Conservation (phyloP, 2,797 vertebrate species). For the Lacerta bilineata region DNA sequence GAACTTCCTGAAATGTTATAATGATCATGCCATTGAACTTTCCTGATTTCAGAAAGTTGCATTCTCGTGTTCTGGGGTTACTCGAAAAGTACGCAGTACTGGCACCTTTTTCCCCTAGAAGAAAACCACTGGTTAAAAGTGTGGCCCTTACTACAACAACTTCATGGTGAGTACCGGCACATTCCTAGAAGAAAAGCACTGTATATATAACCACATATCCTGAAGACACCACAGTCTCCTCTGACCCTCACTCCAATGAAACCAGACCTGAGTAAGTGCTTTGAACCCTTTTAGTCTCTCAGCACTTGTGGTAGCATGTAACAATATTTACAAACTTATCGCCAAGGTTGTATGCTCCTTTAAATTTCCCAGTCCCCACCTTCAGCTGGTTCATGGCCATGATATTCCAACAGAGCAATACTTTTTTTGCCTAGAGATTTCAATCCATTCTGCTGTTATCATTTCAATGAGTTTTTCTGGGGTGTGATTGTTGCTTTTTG, state of each 20-base stretch:
- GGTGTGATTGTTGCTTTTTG: conserved; percentile 44
- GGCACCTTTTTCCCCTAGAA: no score
- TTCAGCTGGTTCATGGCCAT: background rate
- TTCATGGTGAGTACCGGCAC: no score
- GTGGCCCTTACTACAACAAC: no score
- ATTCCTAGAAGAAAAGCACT: no score
- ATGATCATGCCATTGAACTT: background rate
- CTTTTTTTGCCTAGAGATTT: background rate
- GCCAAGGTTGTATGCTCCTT: background rate
- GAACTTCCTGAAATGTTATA: background rate
- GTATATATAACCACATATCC: no score
- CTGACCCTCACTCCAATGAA: no score
- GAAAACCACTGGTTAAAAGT: no score
- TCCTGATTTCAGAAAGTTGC: background rate
- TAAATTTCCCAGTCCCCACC: background rate
- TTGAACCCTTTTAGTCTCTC: no score
- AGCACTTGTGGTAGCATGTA: background rate
- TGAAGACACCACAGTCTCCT: no score
- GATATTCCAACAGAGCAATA: background rate
- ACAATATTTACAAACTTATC: background rate
- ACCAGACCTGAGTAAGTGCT: no score
- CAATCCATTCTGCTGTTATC: background rate
- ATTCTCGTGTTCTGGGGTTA: background rate
- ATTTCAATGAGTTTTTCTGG: conserved; percentile 30
- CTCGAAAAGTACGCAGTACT: no score